Percentiles rank a stretch among this genome's conserved stretches.
Conservation (phyloP, 2,113 vertebrate genomes). For the Myanophis thanlyinensis region DNA sequence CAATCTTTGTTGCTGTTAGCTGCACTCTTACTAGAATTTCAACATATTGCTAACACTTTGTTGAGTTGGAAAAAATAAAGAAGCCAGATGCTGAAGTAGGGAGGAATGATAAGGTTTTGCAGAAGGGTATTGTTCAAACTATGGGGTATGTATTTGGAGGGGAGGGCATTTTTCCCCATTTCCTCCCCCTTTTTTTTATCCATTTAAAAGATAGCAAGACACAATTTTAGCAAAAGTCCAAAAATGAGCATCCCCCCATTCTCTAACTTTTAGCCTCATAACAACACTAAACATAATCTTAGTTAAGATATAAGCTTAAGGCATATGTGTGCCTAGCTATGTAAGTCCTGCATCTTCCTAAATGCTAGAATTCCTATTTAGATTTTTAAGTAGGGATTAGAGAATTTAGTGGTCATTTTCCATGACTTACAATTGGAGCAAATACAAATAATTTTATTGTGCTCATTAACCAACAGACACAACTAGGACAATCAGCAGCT, state of each 20-base stretch:
- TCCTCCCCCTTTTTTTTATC: neutral
- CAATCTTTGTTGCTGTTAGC: no score
- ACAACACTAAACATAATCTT: neutral
- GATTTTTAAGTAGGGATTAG: neutral
- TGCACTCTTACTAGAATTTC: no score
- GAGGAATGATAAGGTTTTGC: slow-evolving; percentile 39
- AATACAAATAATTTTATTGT: neutral
- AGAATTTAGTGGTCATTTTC: neutral
- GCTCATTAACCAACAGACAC: neutral
- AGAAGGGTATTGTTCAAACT: slow-evolving; percentile 44
- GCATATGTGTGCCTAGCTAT: neutral
- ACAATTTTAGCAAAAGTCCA: neutral
- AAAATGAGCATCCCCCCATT: neutral
- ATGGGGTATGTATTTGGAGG: neutral
- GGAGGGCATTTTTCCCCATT: neutral
- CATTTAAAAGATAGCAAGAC: neutral
- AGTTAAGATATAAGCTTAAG: neutral
- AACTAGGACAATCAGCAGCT: neutral
- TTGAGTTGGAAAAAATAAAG: neutral
- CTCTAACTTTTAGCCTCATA: neutral
- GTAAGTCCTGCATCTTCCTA: neutral
- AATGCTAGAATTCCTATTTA: neutral
- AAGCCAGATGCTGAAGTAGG: neutral
- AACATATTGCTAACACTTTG: neutral
- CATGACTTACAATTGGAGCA: neutral